These are phyloP conservation scores for Nasonia longicornis DNA, from an alignment of 1,140 invertebrate species.

Conservation along the genomic window DNA sequence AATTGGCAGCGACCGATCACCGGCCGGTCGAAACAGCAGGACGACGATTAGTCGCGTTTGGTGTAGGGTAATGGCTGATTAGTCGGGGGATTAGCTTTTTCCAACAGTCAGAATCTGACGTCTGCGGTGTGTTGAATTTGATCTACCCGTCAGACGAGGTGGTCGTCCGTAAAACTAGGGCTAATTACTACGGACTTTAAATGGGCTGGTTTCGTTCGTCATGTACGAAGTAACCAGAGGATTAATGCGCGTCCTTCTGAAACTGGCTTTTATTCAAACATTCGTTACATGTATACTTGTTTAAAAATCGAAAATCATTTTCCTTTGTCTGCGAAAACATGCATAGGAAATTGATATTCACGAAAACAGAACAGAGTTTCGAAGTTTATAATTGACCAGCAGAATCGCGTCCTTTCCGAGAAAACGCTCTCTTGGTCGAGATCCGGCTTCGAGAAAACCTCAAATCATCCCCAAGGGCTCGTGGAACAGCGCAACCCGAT, in stretches of 20 bases:
- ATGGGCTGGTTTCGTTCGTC: not conserved
- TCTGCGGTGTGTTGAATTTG: slow-evolving; percentile 18
- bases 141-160: slow-evolving; percentile 23
- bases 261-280: not conserved
- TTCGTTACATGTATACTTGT: too few species aligned
- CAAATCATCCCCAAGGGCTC: slow-evolving; percentile 27
- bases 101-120: not conserved
- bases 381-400: not conserved
- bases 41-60: slow-evolving; percentile 16
- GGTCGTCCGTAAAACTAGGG: not conserved
- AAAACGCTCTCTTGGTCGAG: not conserved
- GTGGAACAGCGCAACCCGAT: slow-evolving; percentile 13
- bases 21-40: slow-evolving; percentile 7
- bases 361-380: not conserved
- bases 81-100: slow-evolving; percentile 20
- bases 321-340: too few species aligned
- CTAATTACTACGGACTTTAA: not conserved
- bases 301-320: too few species aligned
- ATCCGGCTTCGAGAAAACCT: not conserved
- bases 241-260: not conserved
- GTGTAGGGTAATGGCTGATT: slow-evolving; percentile 18
- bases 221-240: not conserved
- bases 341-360: too few species aligned
- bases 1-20: slow-evolving; percentile 2
- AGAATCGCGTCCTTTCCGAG: not conserved